Percentiles rank a stretch among this genome's conserved stretches.
These are phyloP conservation scores for Odontothrips loti DNA, from an alignment of 2,888 invertebrate genomes.

Conservation along the genomic window DNA sequence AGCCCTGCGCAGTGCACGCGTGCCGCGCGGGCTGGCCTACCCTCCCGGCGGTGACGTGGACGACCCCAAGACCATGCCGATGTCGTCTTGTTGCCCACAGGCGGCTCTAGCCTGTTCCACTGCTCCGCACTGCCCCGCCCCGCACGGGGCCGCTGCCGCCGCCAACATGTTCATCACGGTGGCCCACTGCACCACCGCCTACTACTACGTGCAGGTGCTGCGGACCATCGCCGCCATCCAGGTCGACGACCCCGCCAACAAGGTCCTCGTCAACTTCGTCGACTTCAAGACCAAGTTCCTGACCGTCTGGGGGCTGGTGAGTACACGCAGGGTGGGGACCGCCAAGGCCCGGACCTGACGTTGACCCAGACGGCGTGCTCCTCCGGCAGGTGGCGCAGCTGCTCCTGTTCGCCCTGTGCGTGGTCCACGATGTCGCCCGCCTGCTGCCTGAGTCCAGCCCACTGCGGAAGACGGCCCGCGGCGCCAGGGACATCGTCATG, in stretches of 20 bases:
- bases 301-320: constrained; percentile 1
- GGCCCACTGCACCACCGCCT: not conserved
- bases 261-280: not conserved
- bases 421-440: constrained; percentile 38
- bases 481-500: not conserved
- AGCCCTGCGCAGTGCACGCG: too few relatives aligned
- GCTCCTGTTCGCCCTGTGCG: constrained; percentile 38
- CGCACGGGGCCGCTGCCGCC: not conserved
- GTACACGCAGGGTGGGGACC: not conserved
- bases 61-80: too few relatives aligned
- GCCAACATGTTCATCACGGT: not conserved
- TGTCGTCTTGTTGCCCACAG: too few relatives aligned
- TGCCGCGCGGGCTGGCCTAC: too few relatives aligned
- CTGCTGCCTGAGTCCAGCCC: constrained; percentile 33
- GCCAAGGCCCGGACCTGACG: not conserved
- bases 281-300: constrained; percentile 8
- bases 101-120: too few relatives aligned
- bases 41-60: too few relatives aligned
- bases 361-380: not conserved
- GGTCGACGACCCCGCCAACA: not conserved
- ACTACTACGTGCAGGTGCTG: not conserved
- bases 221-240: not conserved
- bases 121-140: not conserved
- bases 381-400: constrained; percentile 38
- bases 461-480: not conserved